These are phyloP conservation scores for Cirrhinus mrigala DNA, from an alignment of 2,797 vertebrate genomes.

Conservation along the genomic window DNA sequence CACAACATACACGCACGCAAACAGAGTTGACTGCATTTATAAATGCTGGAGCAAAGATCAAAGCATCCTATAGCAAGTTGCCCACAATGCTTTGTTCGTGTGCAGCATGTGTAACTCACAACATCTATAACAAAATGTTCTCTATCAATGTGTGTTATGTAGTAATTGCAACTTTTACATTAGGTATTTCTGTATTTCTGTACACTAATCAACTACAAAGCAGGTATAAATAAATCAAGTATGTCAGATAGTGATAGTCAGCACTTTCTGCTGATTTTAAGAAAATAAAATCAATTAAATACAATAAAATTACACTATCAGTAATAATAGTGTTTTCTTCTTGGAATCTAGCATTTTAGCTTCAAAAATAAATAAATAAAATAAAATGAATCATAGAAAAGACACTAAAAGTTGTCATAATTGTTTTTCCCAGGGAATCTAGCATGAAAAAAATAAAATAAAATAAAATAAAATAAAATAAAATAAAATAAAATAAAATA, in stretches of 20 bases:
- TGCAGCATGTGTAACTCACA: background rate
- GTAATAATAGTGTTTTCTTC: no score
- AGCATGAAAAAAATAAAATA: no score
- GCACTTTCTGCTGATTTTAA: background rate
- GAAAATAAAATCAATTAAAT: background rate
- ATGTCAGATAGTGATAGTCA: background rate
- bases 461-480: no score
- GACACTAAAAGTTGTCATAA: no score
- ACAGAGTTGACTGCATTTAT: constrained; percentile 7
- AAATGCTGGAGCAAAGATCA: constrained; percentile 27
- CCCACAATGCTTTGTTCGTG: background rate
- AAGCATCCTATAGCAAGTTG: background rate
- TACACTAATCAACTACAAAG: background rate
- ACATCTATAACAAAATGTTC: background rate
- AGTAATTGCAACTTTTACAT: background rate
- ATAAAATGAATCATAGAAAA: no score
- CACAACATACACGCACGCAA: background rate
- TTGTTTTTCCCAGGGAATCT: no score
- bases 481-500: no score
- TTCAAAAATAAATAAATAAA: no score
- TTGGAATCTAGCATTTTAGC: no score
- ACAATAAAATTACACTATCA: no score
- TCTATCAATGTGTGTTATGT: background rate
- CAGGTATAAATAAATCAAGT: background rate
- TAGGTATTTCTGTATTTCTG: background rate